These are phyloP conservation scores for Saxidomus purpurata DNA, from an alignment of 1,140 invertebrate species.

Conservation along the genomic window DNA sequence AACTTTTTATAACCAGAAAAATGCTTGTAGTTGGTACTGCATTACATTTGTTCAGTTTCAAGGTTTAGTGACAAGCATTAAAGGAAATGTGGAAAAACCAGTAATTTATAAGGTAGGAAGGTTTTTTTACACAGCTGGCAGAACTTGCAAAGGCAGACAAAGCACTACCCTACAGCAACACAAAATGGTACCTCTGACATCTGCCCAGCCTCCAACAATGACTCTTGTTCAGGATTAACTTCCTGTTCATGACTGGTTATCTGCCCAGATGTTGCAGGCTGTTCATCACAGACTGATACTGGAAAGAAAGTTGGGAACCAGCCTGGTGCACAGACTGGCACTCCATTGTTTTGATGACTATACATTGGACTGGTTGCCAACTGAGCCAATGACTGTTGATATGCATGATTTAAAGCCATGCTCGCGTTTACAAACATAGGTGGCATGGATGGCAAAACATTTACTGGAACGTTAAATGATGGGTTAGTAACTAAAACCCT, in stretches of 20 bases:
- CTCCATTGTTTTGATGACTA: neutral
- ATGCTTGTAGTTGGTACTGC: too few species aligned
- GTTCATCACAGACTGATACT: neutral
- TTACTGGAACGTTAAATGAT: slow-evolving; percentile 26
- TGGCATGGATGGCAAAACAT: slow-evolving; percentile 15
- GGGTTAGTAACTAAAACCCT: neutral
- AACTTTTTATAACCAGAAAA: too few species aligned
- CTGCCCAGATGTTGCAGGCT: neutral
- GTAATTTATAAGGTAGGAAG: neutral
- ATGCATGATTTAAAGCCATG: slow-evolving; percentile 23
- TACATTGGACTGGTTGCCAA: neutral
- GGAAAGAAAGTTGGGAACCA: neutral
- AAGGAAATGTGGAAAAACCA: neutral
- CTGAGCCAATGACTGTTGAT: neutral
- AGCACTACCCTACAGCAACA: slow-evolving; percentile 32
- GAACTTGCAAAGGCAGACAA: neutral
- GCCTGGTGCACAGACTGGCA: slow-evolving; percentile 22
- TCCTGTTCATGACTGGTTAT: neutral
- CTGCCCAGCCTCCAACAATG: neutral
- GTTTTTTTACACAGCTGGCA: neutral
- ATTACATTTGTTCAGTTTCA: too few species aligned
- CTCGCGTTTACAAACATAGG: slow-evolving; percentile 1
- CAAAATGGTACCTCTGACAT: slow-evolving; percentile 17
- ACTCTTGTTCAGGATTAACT: neutral
- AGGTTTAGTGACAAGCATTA: neutral